Evolutionary conservation across 2,797 vertebrate genomes (phyloP).

Genomic region (Platalea minor): DNA sequence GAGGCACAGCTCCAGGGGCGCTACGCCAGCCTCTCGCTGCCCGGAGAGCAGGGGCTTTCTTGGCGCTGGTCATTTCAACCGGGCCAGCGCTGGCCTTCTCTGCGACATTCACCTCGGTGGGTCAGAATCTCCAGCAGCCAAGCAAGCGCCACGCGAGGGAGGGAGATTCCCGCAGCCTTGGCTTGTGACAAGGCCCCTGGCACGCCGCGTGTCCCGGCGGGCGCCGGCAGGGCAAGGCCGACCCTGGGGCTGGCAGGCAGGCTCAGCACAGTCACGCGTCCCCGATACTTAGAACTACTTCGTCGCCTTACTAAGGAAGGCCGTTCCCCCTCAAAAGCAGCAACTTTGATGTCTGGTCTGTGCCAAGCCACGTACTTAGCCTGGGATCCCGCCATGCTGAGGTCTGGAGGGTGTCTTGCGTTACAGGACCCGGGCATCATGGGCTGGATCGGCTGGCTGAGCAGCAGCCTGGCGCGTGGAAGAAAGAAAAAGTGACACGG

Average conservation of each 20-base stretch:
- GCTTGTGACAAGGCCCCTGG: background rate
- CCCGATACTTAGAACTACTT: background rate
- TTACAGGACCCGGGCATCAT: conserved; percentile 81
- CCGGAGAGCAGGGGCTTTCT: background rate
- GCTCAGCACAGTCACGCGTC: background rate
- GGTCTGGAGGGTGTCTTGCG: conserved; percentile 70
- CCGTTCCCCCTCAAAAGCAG: background rate
- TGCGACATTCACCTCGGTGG: background rate
- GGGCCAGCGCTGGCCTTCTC: background rate
- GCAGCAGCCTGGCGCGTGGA: conserved; percentile 67
- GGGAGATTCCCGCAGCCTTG: background rate
- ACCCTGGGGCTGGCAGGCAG: background rate
- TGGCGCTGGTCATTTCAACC: background rate
- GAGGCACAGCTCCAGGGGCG: background rate
- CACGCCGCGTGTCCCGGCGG: background rate
- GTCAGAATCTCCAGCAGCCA: background rate
- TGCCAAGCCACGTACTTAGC: conserved; percentile 72
- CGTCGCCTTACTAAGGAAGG: background rate
- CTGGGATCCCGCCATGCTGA: conserved; percentile 66
- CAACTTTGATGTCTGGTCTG: background rate
- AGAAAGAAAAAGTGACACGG: background rate
- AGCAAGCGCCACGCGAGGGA: background rate
- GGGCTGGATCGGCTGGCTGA: conserved; percentile 82
- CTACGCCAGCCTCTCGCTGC: background rate
- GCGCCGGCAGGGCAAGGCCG: background rate